Percentiles rank a stretch among this genome's conserved stretches.
phyloP scores from a whole-genome alignment of 2,113 vertebrate species.

The Natator depressus region DNA sequence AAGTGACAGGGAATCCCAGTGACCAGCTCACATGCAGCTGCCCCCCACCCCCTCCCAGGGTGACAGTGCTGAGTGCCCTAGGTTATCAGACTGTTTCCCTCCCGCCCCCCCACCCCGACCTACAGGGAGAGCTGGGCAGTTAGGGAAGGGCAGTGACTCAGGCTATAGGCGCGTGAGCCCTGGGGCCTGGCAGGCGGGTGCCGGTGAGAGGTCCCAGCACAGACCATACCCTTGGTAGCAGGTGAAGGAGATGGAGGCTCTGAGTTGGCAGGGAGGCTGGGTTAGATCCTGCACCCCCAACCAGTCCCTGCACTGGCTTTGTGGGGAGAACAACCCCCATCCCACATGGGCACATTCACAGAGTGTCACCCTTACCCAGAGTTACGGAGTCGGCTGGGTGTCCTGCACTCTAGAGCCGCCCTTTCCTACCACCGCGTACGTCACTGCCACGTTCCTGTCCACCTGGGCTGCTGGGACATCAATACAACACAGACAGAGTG shows the following conservation, averaged over 20 bases:
- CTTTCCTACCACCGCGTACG: not conserved
- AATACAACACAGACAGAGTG: not conserved
- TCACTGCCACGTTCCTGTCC: not conserved
- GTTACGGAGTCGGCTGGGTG: not conserved
- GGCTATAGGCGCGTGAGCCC: no score
- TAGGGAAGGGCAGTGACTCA: not conserved
- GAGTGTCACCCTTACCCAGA: not conserved
- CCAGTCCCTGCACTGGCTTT: not conserved
- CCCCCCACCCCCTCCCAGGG: not conserved
- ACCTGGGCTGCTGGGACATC: not conserved
- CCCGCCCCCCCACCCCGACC: no score
- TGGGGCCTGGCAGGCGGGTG: no score
- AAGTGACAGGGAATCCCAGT: no score
- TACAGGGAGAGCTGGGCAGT: not conserved
- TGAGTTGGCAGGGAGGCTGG: no score
- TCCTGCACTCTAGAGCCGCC: not conserved
- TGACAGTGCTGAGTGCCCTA: not conserved
- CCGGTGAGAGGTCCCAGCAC: no score
- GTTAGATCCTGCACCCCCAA: not conserved
- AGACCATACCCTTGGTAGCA: no score
- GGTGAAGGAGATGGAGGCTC: no score
- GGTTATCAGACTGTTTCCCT: not conserved
- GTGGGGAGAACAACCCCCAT: not conserved
- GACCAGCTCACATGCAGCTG: no score
- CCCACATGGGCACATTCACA: not conserved